Conservation (phyloP, 2,797 vertebrate genomes). For the Notamacropus eugenii region DNA sequence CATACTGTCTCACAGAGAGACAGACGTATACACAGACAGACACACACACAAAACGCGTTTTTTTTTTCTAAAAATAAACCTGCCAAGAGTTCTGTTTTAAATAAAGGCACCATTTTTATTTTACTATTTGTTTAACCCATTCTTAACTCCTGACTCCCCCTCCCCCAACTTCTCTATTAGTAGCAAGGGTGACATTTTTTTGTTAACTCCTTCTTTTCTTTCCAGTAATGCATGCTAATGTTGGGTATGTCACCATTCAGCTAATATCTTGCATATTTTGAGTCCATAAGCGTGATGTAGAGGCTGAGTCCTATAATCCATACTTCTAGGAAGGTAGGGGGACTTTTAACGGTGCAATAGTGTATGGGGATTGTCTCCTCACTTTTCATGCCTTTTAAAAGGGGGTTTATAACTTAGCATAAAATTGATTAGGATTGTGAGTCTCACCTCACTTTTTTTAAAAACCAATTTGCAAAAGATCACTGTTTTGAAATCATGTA, state of each 20-base stretch:
- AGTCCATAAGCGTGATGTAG: background rate
- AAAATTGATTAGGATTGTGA: background rate
- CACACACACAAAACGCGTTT: constrained; percentile 78
- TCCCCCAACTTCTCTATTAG: constrained; percentile 63
- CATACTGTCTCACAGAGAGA: constrained; percentile 73
- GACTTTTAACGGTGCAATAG: background rate
- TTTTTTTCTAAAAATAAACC: constrained; percentile 68
- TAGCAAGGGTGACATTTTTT: constrained; percentile 68
- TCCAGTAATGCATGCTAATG: constrained; percentile 48
- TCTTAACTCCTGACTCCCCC: constrained; percentile 63
- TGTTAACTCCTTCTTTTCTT: constrained; percentile 59
- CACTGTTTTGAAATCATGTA: constrained; percentile 31
- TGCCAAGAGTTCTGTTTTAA: constrained; percentile 80
- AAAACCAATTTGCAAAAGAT: constrained; percentile 70
- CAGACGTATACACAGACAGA: background rate
- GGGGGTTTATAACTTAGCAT: constrained; percentile 55
- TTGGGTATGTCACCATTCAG: constrained; percentile 27
- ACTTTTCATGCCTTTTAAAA: background rate
- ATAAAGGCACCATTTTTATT: constrained; percentile 81
- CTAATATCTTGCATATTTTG: constrained; percentile 38
- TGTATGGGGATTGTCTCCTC: constrained; percentile 27
- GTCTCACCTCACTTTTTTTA: background rate
- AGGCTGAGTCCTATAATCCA: background rate
- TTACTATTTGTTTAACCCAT: constrained; percentile 76
- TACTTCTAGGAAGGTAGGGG: background rate